Evolutionary conservation across 2,113 vertebrate species (phyloP).

Genomic region (Nycticebus coucang): DNA sequence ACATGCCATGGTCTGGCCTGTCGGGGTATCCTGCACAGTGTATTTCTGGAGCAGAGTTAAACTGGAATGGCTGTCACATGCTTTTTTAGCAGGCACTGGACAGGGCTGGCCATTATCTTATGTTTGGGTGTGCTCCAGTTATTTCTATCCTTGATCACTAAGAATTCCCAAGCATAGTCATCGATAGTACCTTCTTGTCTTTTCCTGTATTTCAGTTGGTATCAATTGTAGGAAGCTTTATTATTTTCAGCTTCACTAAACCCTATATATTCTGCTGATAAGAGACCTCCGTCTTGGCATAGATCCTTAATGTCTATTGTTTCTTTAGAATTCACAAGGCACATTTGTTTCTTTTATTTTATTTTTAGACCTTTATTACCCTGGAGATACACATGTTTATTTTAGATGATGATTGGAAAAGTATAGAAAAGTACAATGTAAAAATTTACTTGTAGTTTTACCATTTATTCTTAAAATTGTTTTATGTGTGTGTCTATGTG

Average conservation of each 20-base stretch:
- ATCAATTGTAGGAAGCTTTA: background rate
- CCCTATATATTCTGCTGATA: background rate
- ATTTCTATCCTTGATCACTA: background rate
- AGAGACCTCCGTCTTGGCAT: background rate
- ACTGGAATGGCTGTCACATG: background rate
- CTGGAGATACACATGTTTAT: background rate
- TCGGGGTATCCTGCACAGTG: constrained; percentile 82
- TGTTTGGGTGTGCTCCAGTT: background rate
- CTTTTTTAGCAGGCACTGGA: background rate
- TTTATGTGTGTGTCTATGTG: background rate
- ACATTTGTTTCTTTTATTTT: background rate
- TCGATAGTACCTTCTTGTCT: background rate
- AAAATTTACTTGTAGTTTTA: background rate
- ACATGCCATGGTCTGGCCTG: constrained; percentile 84
- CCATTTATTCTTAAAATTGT: background rate
- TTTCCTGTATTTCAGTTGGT: background rate
- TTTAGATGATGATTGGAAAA: background rate
- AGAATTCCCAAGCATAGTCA: background rate
- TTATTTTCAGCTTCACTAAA: background rate
- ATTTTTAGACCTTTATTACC: too few species aligned
- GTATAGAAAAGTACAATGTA: background rate
- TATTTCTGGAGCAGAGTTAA: constrained; percentile 84
- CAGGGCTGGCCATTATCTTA: background rate
- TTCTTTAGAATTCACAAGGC: background rate
- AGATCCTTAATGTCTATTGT: background rate